A percentile compares a stretch with the other conserved stretches of the same genome.
Evolutionary conservation across 2,113 vertebrate species (phyloP).

Genomic region (Nycticebus coucang): DNA sequence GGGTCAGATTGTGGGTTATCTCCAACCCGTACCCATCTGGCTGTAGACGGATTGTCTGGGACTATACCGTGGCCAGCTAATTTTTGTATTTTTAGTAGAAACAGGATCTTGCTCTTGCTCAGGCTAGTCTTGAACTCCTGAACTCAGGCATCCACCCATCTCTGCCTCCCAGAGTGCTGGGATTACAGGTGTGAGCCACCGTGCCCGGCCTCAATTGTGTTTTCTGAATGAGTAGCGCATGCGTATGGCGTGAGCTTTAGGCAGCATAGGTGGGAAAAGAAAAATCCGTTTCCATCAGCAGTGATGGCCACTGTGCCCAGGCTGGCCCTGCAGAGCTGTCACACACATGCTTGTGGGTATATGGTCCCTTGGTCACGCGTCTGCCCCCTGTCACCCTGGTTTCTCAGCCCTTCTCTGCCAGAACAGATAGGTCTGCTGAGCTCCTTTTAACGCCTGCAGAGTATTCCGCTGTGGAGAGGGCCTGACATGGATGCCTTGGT

Average conservation of each 20-base stretch:
- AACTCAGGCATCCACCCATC: too few species aligned
- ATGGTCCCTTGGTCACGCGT: neutral
- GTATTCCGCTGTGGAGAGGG: accelerated
- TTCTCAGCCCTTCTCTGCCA: accelerated
- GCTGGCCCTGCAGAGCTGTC: neutral
- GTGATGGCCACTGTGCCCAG: too few species aligned
- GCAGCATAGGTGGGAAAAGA: neutral
- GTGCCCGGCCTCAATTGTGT: too few species aligned
- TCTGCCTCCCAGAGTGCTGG: too few species aligned
- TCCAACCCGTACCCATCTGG: accelerated
- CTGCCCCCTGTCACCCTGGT: too few species aligned
- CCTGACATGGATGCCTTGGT: neutral
- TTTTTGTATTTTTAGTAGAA: too few species aligned
- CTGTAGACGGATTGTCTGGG: neutral
- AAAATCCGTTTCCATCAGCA: neutral
- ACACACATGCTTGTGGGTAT: accelerated
- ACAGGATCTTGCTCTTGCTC: too few species aligned
- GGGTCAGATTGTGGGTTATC: neutral
- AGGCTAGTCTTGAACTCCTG: too few species aligned
- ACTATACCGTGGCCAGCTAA: too few species aligned
- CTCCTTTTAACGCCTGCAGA: accelerated
- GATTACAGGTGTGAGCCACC: too few species aligned
- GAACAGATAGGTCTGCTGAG: too few species aligned
- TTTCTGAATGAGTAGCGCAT: neutral
- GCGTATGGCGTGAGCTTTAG: neutral